phyloP scores from a whole-genome alignment of 2,113 vertebrate genomes.

The Erinaceus europaeus region DNA sequence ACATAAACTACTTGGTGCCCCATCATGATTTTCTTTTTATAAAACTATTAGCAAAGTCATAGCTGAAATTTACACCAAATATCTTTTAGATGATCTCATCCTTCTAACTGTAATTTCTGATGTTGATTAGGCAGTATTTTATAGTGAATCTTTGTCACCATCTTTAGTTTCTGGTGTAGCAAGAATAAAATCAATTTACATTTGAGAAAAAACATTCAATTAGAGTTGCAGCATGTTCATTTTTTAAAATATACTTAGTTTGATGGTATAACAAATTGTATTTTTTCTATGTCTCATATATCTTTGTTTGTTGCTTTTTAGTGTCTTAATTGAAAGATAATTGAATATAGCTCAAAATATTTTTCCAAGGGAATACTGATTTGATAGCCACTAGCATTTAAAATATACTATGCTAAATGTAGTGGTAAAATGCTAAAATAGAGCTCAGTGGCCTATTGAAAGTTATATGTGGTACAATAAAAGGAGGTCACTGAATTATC shows the following conservation, averaged over 20 bases:
- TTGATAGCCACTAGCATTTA: neutral
- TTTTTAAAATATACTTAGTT: neutral
- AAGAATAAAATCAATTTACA: neutral
- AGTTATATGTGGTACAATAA: too few relatives aligned
- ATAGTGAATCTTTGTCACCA: neutral
- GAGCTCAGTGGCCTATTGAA: too few relatives aligned
- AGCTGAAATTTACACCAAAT: neutral
- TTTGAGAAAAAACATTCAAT: neutral
- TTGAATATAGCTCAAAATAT: neutral
- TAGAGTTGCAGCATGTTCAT: neutral
- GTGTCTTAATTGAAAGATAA: conserved; percentile 3
- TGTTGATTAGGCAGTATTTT: neutral
- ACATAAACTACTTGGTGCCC: too few relatives aligned
- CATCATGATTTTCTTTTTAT: too few relatives aligned
- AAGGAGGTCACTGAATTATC: too few relatives aligned
- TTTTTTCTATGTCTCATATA: neutral
- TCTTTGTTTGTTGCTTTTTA: neutral
- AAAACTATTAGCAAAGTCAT: neutral
- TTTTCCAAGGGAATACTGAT: neutral
- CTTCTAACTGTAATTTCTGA: neutral
- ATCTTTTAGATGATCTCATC: neutral
- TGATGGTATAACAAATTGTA: neutral
- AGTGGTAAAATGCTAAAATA: too few relatives aligned
- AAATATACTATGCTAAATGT: neutral
- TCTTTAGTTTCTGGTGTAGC: neutral